A percentile compares a stretch with the other conserved stretches of the same genome.
These are phyloP conservation scores for Hyalella azteca DNA, from an alignment of 2,888 invertebrate species.

Conservation along the genomic window DNA sequence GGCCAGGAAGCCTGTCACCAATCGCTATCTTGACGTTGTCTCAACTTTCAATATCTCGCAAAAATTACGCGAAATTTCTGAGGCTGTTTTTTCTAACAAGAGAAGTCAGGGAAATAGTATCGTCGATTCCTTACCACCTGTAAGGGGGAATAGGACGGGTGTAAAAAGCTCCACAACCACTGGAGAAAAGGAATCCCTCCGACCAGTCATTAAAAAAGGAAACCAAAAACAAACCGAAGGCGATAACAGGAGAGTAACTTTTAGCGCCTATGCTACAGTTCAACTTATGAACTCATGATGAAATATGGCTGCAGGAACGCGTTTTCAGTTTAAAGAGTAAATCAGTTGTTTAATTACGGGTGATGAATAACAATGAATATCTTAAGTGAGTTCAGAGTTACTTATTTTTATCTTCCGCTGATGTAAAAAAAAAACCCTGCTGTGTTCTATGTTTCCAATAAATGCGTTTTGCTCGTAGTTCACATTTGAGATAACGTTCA, in stretches of 20 bases:
- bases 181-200: conserved; percentile 38
- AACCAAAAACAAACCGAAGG: conserved; percentile 39
- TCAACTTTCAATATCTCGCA: conserved; percentile 51
- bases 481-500: too few species aligned
- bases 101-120: conserved; percentile 6
- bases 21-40: conserved; percentile 48
- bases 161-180: not conserved
- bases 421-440: too few species aligned
- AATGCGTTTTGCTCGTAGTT: too few species aligned
- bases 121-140: conserved; percentile 1
- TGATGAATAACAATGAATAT: not conserved
- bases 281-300: conserved; percentile 56
- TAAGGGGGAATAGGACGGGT: not conserved
- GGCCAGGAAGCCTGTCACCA: conserved; percentile 50
- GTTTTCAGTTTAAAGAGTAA: not conserved
- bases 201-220: conserved; percentile 57
- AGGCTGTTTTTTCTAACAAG: conserved; percentile 45
- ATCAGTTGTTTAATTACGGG: not conserved
- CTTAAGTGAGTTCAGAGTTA: too few species aligned
- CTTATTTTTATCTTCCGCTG: too few species aligned
- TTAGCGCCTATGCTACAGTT: conserved; percentile 58
- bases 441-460: too few species aligned
- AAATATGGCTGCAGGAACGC: not conserved
- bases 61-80: conserved; percentile 49
- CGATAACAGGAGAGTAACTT: conserved; percentile 52